These are phyloP conservation scores for Leptura quadrifasciata DNA, from an alignment of 2,888 invertebrate genomes.

Conservation along the genomic window DNA sequence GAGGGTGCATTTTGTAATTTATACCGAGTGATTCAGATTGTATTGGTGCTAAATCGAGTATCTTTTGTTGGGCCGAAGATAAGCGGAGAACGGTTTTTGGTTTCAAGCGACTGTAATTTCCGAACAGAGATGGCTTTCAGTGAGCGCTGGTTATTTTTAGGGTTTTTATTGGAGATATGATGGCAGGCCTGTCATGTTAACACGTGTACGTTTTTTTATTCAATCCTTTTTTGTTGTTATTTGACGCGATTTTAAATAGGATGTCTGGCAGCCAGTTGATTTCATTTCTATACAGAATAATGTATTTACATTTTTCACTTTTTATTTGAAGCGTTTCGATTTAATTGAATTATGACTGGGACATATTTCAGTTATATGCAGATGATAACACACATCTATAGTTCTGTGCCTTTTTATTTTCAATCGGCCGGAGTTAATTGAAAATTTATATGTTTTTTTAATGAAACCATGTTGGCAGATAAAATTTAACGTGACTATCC, in stretches of 20 bases:
- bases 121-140: constrained; percentile 66
- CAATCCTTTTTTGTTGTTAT: constrained; percentile 61
- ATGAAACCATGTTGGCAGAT: constrained; percentile 31
- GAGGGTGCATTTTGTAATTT: constrained; percentile 65
- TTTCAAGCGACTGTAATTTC: constrained; percentile 68
- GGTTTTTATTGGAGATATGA: constrained; percentile 68
- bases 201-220: constrained; percentile 66
- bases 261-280: constrained; percentile 64
- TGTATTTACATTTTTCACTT: constrained; percentile 62
- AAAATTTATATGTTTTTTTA: constrained; percentile 47
- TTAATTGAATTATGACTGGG: constrained; percentile 64
- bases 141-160: constrained; percentile 66
- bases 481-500: constrained; percentile 35
- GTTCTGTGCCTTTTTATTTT: constrained; percentile 41
- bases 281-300: constrained; percentile 62
- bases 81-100: constrained; percentile 60
- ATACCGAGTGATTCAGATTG: constrained; percentile 64
- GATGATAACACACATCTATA: constrained; percentile 39
- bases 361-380: constrained; percentile 61
- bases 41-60: constrained; percentile 62
- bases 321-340: constrained; percentile 63
- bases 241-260: constrained; percentile 65
- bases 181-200: constrained; percentile 69
- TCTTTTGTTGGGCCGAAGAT: constrained; percentile 60
- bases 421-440: constrained; percentile 46